Evolutionary conservation across 2,113 vertebrate species (phyloP).

Genomic region (Chionomys nivalis): DNA sequence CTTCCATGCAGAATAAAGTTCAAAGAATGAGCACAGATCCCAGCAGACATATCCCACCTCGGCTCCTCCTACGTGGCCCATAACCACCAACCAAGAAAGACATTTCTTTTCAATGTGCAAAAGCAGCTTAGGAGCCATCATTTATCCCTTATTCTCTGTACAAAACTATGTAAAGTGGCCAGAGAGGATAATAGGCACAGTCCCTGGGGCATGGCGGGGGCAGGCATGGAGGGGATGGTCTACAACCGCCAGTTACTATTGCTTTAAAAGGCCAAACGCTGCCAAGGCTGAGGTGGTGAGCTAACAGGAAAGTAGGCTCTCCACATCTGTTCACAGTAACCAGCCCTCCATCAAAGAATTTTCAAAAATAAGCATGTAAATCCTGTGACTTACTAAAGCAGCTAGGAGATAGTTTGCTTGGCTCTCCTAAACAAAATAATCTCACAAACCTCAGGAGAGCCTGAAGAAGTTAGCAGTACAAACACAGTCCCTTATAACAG

Average conservation of each 20-base stretch:
- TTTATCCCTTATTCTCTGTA: neutral
- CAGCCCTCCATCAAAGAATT: neutral
- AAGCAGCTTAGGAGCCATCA: neutral
- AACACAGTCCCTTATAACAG: neutral
- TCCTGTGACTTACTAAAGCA: neutral
- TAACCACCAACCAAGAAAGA: neutral
- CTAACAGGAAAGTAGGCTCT: neutral
- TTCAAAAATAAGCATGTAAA: neutral
- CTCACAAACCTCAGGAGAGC: neutral
- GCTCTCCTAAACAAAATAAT: neutral
- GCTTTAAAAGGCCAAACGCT: neutral
- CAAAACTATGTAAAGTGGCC: neutral
- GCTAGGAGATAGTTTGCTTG: neutral
- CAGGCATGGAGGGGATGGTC: neutral
- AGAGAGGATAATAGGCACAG: neutral
- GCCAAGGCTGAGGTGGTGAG: neutral
- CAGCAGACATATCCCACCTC: fast-evolving
- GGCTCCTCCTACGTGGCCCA: neutral
- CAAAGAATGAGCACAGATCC: neutral
- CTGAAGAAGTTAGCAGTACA: neutral
- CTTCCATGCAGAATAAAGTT: neutral
- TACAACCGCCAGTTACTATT: neutral
- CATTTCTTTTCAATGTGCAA: neutral
- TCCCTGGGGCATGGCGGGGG: fast-evolving
- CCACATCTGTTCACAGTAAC: neutral